These are phyloP conservation scores for Macrophya annulata DNA, from an alignment of 2,888 invertebrate genomes.

Conservation along the genomic window DNA sequence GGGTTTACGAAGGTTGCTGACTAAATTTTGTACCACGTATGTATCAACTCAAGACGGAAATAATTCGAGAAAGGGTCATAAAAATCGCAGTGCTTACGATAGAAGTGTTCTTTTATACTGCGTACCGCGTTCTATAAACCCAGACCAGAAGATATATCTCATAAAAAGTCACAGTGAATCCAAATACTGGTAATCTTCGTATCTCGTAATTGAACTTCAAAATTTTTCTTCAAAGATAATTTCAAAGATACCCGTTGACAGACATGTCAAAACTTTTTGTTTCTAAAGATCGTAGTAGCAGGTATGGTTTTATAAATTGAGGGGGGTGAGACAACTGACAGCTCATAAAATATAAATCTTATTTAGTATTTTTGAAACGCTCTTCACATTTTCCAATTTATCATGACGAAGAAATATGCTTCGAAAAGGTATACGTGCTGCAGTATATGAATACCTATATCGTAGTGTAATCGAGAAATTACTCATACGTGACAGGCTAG, in stretches of 20 bases:
- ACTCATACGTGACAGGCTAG: conserved; percentile 30
- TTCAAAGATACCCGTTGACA: background rate
- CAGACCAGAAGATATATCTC: background rate
- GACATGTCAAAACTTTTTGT: background rate
- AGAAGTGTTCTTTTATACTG: background rate
- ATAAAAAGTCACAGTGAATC: background rate
- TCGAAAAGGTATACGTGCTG: conserved; percentile 41
- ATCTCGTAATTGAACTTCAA: background rate
- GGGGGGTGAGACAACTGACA: background rate
- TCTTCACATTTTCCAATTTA: conserved; percentile 25
- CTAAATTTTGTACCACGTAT: conserved; percentile 35
- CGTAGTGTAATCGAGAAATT: background rate
- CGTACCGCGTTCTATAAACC: background rate
- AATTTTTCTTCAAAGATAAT: background rate
- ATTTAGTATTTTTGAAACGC: conserved; percentile 34
- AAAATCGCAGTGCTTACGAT: conserved; percentile 14
- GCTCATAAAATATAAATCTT: conserved; percentile 24
- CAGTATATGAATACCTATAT: background rate
- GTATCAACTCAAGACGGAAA: conserved; percentile 25
- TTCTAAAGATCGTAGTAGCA: background rate
- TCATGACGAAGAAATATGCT: conserved; percentile 30
- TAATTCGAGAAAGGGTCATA: background rate
- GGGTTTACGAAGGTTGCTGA: conserved; percentile 26
- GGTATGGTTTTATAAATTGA: conserved; percentile 4
- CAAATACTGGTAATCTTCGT: background rate